phyloP scores from a whole-genome alignment of 2,113 vertebrate genomes.

The Antidorcas marsupialis region DNA sequence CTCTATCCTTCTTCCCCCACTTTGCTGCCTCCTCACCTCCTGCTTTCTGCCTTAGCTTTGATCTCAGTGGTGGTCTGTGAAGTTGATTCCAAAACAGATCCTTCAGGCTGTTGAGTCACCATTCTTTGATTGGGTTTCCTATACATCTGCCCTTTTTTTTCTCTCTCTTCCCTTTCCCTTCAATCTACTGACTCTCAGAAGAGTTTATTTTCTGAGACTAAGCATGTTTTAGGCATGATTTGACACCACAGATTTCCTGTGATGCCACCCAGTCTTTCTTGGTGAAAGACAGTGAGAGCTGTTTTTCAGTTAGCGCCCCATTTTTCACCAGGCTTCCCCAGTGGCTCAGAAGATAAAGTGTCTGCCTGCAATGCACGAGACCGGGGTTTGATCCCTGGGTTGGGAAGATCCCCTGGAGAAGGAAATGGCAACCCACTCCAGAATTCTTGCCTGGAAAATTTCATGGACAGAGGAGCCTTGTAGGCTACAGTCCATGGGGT shows the following conservation, averaged over 20 bases:
- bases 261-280: not conserved
- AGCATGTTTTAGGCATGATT: not conserved
- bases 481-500: too few species aligned
- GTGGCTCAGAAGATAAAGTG: too few species aligned
- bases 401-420: too few species aligned
- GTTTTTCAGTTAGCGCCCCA: not conserved
- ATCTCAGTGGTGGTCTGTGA: not conserved
- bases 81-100: not conserved
- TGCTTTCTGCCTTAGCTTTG: not conserved
- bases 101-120: not conserved
- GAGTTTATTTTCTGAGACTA: not conserved
- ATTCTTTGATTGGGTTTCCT: not conserved
- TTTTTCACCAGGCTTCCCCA: not conserved
- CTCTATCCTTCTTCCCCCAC: not conserved
- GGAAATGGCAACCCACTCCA: too few species aligned
- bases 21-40: not conserved
- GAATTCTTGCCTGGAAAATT: too few species aligned
- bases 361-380: too few species aligned
- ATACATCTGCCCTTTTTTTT: not conserved
- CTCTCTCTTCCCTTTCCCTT: not conserved
- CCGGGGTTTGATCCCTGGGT: rapidly evolving
- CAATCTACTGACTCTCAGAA: not conserved
- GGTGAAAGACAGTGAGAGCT: not conserved
- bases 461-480: too few species aligned
- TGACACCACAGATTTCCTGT: not conserved